Conservation (phyloP, 2,113 vertebrate species). For the Camelus bactrianus region DNA sequence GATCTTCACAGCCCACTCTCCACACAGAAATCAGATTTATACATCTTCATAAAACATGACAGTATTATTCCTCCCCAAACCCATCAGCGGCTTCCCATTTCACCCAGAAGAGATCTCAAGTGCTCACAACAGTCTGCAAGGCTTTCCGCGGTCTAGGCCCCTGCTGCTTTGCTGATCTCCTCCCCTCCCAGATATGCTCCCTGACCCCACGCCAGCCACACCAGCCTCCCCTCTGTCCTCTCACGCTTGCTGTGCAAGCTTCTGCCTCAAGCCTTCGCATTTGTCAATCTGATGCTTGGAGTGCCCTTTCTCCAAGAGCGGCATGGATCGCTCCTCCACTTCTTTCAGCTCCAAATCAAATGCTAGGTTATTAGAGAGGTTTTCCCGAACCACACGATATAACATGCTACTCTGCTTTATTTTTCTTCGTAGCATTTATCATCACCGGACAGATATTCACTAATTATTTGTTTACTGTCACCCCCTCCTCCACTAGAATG, state of each 20-base stretch:
- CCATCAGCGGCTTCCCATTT: not conserved
- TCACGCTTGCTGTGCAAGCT: not conserved
- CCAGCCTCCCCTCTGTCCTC: not conserved
- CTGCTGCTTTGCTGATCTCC: not conserved
- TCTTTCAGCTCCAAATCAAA: not conserved
- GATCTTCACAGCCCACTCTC: not conserved
- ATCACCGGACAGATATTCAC: not conserved
- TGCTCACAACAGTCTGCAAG: not conserved
- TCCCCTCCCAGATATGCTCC: not conserved
- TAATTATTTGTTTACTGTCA: not conserved
- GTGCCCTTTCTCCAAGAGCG: not conserved
- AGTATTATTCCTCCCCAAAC: not conserved
- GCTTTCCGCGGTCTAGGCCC: fast-evolving
- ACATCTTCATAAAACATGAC: not conserved
- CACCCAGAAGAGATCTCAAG: not conserved
- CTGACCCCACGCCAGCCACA: too few relatives aligned
- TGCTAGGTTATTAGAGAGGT: not conserved
- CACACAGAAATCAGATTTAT: not conserved
- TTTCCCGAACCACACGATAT: not conserved
- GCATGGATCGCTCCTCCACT: not conserved
- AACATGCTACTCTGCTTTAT: not conserved
- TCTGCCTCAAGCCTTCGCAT: not conserved
- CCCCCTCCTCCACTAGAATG: not conserved
- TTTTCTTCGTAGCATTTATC: not conserved
- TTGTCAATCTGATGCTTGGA: not conserved